Evolutionary conservation across 2,113 vertebrate species (phyloP), one percentile per base, ranked within the genome.

Genomic region (Ceyx margarethae): DNA sequence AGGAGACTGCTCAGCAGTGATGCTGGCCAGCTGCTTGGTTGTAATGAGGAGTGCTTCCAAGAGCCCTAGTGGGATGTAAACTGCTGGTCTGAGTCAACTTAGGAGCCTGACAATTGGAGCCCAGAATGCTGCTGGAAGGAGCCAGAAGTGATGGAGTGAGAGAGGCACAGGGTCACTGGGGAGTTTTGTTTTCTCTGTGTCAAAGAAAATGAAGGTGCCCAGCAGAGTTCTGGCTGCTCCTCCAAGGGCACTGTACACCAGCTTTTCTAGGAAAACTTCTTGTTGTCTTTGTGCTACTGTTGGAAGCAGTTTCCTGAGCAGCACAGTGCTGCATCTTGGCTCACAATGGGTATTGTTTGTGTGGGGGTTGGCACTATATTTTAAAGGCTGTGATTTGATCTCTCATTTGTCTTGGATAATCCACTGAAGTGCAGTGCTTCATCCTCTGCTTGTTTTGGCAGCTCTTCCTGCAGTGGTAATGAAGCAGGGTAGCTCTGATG

Each of bases 321-420:
- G 69, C 8, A 2, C 51, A 60, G 73, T 35, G 23, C 89, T 82
- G 43, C 45, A 29, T 82, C 48, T 85, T 91, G 66, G 45, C 82
- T 91, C 75, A 90, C 87, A 93, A 67, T 90, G 58, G 46, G 5
- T 85, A 83, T 94, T 94, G 83, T 93, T 90, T 91, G 56, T 7
- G 56, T 66, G 43, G 71, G 33, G 45, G 20, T 18, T 90, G 80
- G n/a, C 71, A 60, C 50, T 19, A 19, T 62, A 31, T 58, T 83
- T 89, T 75, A 91, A 91, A 43, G 90, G 65, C 77, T 94, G 48
- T 46, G 48, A 54, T 87, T 82, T 71, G 87, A 82, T 90, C 78
- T 85, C 42, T 61, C 2, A 3, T 90, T 95, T 89, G 28, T 79
- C 17, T 78, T 61, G 46, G 78, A 66, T 85, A 53, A 85, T 80